Evolutionary conservation across 2,888 invertebrate species (phyloP).

Genomic region (Caenorhabditis afra): DNA sequence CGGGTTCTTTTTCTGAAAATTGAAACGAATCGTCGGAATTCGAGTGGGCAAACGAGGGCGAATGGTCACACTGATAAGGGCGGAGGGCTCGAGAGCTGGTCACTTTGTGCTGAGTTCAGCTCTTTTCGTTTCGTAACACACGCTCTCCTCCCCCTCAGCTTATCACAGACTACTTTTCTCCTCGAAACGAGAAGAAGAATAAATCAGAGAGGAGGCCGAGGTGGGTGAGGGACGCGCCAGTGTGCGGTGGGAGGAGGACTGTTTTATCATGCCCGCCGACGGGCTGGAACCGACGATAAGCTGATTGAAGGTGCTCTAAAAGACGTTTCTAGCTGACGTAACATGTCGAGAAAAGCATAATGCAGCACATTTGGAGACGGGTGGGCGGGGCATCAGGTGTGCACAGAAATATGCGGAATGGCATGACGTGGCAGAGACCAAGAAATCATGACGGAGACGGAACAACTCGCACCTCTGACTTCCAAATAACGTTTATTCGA

Average conservation of each 20-base stretch:
- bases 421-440: slow-evolving; percentile 41
- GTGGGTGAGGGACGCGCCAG: neutral
- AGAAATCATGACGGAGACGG: slow-evolving; percentile 38
- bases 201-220: slow-evolving; percentile 8
- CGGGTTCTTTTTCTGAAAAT: slow-evolving; percentile 16
- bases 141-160: slow-evolving; percentile 14
- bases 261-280: slow-evolving; percentile 8
- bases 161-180: slow-evolving; percentile 23
- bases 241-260: neutral
- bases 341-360: slow-evolving; percentile 52
- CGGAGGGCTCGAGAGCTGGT: slow-evolving; percentile 16
- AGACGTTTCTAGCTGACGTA: slow-evolving; percentile 49
- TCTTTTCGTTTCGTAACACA: slow-evolving; percentile 16
- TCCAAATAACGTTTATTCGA: neutral
- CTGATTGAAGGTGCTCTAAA: slow-evolving; percentile 52
- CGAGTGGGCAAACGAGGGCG: neutral
- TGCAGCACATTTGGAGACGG: slow-evolving; percentile 33
- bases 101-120: slow-evolving; percentile 47
- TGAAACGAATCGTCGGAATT: slow-evolving; percentile 2
- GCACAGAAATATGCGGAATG: neutral
- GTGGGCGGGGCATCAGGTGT: slow-evolving; percentile 36
- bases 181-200: slow-evolving; percentile 25
- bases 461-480: neutral
- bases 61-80: slow-evolving; percentile 45
- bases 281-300: slow-evolving; percentile 45